Conservation (phyloP, 1,140 invertebrate genomes). For the Diorhabda elongata region DNA sequence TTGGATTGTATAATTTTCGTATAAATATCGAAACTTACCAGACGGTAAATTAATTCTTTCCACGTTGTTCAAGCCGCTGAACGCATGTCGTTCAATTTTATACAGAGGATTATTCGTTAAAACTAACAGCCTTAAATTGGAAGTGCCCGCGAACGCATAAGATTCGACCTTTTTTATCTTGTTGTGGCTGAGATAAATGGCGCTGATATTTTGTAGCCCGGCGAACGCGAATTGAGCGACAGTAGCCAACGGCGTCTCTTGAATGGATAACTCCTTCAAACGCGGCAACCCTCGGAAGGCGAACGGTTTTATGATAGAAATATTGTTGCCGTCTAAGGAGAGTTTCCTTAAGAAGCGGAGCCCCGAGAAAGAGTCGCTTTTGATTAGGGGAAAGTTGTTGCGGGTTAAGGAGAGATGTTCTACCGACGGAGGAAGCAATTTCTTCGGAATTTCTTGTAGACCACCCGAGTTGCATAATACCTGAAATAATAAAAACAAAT, state of each 20-base stretch:
- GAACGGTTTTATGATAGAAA: conserved; percentile 72
- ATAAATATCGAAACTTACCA: conserved; percentile 34
- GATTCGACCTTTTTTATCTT: conserved; percentile 72
- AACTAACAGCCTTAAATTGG: conserved; percentile 70
- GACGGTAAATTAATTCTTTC: conserved; percentile 70
- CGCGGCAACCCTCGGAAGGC: conserved; percentile 74
- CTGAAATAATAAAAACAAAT: conserved; percentile 50
- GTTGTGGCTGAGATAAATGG: conserved; percentile 71
- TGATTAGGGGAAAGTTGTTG: conserved; percentile 72
- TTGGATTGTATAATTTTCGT: no score
- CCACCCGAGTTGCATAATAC: conserved; percentile 81
- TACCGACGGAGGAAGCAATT: conserved; percentile 64
- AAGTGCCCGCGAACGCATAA: conserved; percentile 77
- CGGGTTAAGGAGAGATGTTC: conserved; percentile 77
- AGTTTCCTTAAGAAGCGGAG: conserved; percentile 67
- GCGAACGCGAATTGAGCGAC: conserved; percentile 77
- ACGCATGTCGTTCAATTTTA: conserved; percentile 69
- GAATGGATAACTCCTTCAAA: conserved; percentile 72
- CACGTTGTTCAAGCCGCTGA: conserved; percentile 75
- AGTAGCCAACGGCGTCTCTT: conserved; percentile 70
- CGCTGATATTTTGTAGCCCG: conserved; percentile 72
- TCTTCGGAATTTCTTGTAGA: conserved; percentile 69
- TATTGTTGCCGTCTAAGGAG: conserved; percentile 75
- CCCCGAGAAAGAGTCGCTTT: conserved; percentile 72
- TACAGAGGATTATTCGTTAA: conserved; percentile 73